Conservation (phyloP, 2,888 invertebrate species). For the Athalia cordata region DNA sequence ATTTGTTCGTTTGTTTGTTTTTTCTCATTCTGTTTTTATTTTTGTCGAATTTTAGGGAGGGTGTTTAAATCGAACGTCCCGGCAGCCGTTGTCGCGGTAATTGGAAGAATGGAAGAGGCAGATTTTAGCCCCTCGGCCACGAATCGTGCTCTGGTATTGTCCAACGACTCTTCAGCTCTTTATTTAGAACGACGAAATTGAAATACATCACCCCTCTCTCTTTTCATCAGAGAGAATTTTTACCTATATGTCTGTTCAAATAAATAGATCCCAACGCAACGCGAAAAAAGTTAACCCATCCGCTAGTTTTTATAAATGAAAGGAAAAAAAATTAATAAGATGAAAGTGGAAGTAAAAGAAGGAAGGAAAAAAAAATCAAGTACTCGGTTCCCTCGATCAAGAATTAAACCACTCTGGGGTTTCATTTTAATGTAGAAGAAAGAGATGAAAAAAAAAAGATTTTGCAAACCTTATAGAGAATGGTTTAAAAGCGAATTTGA, state of each 20-base stretch:
- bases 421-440: too few species aligned
- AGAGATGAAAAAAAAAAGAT: neutral
- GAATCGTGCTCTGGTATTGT: neutral
- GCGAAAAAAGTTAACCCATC: too few species aligned
- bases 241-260: too few species aligned
- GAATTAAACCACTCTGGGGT: too few species aligned
- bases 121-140: neutral
- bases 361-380: too few species aligned
- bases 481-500: neutral
- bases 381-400: too few species aligned
- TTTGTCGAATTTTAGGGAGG: neutral
- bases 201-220: slow-evolving; percentile 1
- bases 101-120: neutral
- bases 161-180: neutral
- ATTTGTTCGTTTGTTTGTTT: too few species aligned
- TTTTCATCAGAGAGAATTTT: too few species aligned
- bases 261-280: too few species aligned
- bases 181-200: slow-evolving; percentile 17
- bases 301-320: neutral
- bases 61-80: slow-evolving; percentile 2
- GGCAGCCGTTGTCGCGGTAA: slow-evolving; percentile 17
- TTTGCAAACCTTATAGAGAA: neutral
- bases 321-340: neutral
- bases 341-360: neutral
- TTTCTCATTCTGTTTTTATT: neutral